Evolutionary conservation across 2,113 vertebrate genomes (phyloP), one percentile per base, ranked within the genome.

Genomic region (Oophaga pumilio): DNA sequence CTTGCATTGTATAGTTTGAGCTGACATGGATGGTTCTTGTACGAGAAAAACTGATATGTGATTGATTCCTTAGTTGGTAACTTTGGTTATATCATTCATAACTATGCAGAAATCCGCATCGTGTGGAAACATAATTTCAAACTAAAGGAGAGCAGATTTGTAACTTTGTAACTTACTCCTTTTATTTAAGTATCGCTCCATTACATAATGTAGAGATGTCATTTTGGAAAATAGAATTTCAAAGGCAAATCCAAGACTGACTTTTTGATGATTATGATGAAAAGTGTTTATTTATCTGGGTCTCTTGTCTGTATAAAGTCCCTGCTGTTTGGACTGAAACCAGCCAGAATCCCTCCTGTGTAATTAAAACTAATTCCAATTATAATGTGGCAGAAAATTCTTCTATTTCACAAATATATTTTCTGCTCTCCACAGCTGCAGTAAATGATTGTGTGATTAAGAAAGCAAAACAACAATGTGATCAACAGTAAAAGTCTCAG

Each of bases 301-400:
- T 66, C 49, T 68, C 56, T 28, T 57, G 68, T 64, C 28, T 77
- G 59, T 28, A n/a, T 56, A 64, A 64, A 62, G 59, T 86, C 57
- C 85, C 74, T 78, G 85, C 74, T 68, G 59, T 69, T 78, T 68
- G 62, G 76, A 57, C 62, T 80, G 62, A 68, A 69, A 79, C 76
- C 60, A 86, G 52, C 50, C 53, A 79, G 60, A 80, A 69, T 79
- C 60, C 85, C 74, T 68, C n/a, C 60, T 79, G 76, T 56, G 76
- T 79, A 79, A 79, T 86, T 86, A 86, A 86, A 86, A 78, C 76
- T 64, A 50, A 57, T 86, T 86, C 60, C 74, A 79, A 80, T 79
- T 86, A 79, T 28, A 43, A 69, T 18, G 85, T 86, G 76, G 85
- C 76, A 69, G 50, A n/a, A 86, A 86, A 56, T 66, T 28, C 49